Base-by-base conservation (phyloP, 2,113 vertebrate genomes). In the Tenebrosternarchus preto region DNA sequence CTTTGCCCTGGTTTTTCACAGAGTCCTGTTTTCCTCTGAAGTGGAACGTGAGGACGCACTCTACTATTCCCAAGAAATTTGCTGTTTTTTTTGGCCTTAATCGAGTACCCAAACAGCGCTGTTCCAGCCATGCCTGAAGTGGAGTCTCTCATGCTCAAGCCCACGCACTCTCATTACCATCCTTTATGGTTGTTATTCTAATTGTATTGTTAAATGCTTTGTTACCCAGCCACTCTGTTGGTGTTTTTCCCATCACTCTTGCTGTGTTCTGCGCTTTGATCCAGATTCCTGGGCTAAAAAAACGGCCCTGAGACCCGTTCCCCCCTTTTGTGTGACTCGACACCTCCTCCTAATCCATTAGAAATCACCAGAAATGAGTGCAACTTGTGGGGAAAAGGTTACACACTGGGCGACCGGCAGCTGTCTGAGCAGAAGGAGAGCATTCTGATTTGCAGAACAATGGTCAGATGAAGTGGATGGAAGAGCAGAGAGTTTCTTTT, bases 1-100 rank as follows among this genome's bases (percentile, higher is more conserved):
- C 31, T 56, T 39, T 22, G 43, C 12, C 43, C 43, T 50, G 2
- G 4, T 72, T 64, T 68, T 17, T 11, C 11, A 4, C 16, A 39
- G 25, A 75, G 59, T 60, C 59, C 61, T 80, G 46, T 31, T 72
- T 76, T 61, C 64, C 39, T 66, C 56, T 63, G 50, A 80, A 83
- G 55, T 63, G 56, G 24, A 75, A 36, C 55, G 76, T 8, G 50
- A 43, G 55, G 33, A 36, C 64, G 17, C 46, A 55, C 29, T 70
- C 15, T 57, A 46, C 63, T 22, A 71, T 61, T 50, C 33, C 77
- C 33, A n/a, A 70, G 19, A 46, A 78, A 59, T 78, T 56, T 63
- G 43, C 29, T 72, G 71, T 20, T 12, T 36, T 50, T 50, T 31
- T 31, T 31, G 39, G 27, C 69, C 39, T 64, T 64, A 74, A 12